Evolutionary conservation across 2,113 vertebrate genomes (phyloP).

Genomic region (Australoheros scitulus): DNA sequence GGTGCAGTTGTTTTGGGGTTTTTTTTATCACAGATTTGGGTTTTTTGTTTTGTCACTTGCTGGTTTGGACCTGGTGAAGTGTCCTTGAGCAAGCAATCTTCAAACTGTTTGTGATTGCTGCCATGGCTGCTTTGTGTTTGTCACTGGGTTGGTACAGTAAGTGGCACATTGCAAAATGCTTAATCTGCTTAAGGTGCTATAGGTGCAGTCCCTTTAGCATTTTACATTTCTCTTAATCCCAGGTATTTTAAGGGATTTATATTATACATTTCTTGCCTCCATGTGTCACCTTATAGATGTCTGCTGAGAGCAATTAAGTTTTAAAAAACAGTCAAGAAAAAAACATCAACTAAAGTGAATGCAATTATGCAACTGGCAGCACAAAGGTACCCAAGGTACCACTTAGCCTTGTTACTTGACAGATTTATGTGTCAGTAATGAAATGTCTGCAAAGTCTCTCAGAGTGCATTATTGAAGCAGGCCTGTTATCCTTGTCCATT

Average conservation of each 20-base stretch:
- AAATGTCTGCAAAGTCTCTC: conserved; percentile 64
- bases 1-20: too few species aligned
- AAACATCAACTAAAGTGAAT: conserved; percentile 17
- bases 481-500: conserved; percentile 45
- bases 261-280: not conserved
- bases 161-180: not conserved
- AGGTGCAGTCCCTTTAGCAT: not conserved
- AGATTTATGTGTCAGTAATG: conserved; percentile 67
- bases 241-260: not conserved
- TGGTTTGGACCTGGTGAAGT: not conserved
- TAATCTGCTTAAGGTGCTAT: not conserved
- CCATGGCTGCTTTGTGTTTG: not conserved
- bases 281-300: not conserved
- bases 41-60: not conserved
- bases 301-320: not conserved
- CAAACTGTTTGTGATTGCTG: not conserved
- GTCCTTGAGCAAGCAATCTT: not conserved
- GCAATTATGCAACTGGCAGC: conserved; percentile 46
- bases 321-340: conserved; percentile 12
- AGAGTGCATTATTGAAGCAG: conserved; percentile 52
- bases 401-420: conserved; percentile 54
- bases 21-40: not conserved
- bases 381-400: conserved; percentile 58
- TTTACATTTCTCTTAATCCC: not conserved
- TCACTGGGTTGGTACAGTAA: not conserved